These are phyloP conservation scores for Embidobia sp. DNA, from an alignment of 2,888 invertebrate genomes.

Conservation along the genomic window DNA sequence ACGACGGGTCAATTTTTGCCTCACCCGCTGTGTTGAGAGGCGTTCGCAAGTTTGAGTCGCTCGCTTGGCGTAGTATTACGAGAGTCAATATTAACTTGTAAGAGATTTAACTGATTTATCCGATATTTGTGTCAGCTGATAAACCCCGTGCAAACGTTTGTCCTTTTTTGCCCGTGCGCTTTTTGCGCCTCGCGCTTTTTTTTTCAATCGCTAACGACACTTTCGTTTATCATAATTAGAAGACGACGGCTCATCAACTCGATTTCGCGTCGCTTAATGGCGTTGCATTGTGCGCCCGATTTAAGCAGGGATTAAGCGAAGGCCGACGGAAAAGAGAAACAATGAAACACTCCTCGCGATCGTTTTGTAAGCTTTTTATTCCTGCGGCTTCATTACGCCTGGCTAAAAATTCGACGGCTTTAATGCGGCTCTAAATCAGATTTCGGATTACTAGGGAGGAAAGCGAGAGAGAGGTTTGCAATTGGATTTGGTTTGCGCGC, in stretches of 20 bases:
- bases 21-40: conserved; percentile 49
- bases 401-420: too few relatives aligned
- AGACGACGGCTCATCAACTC: conserved; percentile 20
- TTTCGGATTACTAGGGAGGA: too few relatives aligned
- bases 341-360: too few relatives aligned
- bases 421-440: too few relatives aligned
- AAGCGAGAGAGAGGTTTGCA: too few relatives aligned
- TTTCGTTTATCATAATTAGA: conserved; percentile 40
- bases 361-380: too few relatives aligned
- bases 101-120: conserved; percentile 32
- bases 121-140: conserved; percentile 22
- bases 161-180: too few relatives aligned
- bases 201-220: neutral
- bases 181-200: too few relatives aligned
- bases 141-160: conserved; percentile 44
- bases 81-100: conserved; percentile 56
- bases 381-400: too few relatives aligned
- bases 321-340: neutral
- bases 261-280: conserved; percentile 9
- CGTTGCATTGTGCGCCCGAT: conserved; percentile 3
- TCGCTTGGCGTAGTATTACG: conserved; percentile 42
- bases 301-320: too few relatives aligned
- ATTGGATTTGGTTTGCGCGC: too few relatives aligned
- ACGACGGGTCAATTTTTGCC: too few relatives aligned
- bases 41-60: conserved; percentile 36